A percentile compares a stretch with the other conserved stretches of the same genome.
phyloP scores from a whole-genome alignment of 2,888 invertebrate species.

The Empis livida region DNA sequence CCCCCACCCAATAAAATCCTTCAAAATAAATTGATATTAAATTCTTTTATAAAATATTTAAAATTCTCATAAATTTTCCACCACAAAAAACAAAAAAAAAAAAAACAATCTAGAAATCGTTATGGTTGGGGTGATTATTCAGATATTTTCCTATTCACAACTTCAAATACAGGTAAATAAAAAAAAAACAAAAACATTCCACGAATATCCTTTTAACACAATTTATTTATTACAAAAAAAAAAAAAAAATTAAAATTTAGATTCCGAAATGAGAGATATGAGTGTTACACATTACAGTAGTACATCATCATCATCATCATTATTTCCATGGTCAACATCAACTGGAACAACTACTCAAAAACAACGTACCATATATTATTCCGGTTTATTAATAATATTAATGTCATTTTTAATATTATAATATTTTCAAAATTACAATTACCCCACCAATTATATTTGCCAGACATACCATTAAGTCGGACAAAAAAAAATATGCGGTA shows the following conservation, averaged over 20 bases:
- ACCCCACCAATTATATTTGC: neutral
- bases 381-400: neutral
- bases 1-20: too few relatives aligned
- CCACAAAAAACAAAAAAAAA: too few relatives aligned
- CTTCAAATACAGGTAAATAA: conserved; percentile 11
- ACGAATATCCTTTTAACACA: neutral
- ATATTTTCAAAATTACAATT: neutral
- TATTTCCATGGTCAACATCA: conserved; percentile 2
- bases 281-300: conserved; percentile 13
- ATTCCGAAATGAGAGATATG: conserved; percentile 12
- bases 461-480: too few relatives aligned
- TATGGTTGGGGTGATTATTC: conserved; percentile 12
- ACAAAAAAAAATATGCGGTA: too few relatives aligned
- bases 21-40: too few relatives aligned
- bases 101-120: conserved; percentile 10
- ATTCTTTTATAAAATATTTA: too few relatives aligned
- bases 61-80: too few relatives aligned
- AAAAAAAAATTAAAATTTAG: conserved; percentile 1
- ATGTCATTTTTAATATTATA: neutral
- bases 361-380: neutral
- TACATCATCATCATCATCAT: conserved; percentile 3
- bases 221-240: too few relatives aligned
- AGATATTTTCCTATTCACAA: conserved; percentile 10
- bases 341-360: neutral
- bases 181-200: neutral